A percentile compares a stretch with the other conserved stretches of the same genome.
phyloP scores from a whole-genome alignment of 2,888 invertebrate species.

The Rhyacophila evoluta region DNA sequence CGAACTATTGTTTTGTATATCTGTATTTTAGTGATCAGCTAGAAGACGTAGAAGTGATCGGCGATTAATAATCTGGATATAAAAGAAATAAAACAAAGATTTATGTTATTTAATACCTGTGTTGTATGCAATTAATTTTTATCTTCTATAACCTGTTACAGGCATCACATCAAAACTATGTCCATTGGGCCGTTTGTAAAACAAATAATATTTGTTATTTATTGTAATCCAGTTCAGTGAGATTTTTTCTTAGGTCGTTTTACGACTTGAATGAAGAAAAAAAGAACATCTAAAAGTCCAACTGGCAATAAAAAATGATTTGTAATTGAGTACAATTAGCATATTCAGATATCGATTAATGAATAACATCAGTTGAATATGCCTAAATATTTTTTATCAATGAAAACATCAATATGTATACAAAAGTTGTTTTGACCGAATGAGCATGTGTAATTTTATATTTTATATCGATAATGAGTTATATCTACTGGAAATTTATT shows the following conservation, averaged over 20 bases:
- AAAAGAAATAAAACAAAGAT: too few species aligned
- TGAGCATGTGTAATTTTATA: background rate
- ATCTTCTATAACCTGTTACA: background rate
- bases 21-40: too few species aligned
- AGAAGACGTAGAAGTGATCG: too few species aligned
- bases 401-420: slow-evolving; percentile 10
- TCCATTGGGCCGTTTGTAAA: background rate
- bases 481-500: too few species aligned
- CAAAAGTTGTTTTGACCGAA: background rate
- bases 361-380: background rate
- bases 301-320: background rate
- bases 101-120: background rate
- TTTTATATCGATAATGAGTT: too few species aligned
- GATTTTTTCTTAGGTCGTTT: background rate
- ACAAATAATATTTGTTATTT: background rate
- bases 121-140: background rate
- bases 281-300: background rate
- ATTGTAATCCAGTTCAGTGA: background rate
- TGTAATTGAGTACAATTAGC: slow-evolving; percentile 11
- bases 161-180: background rate
- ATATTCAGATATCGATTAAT: background rate
- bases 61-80: too few species aligned
- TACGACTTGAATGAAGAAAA: too few species aligned
- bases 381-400: background rate
- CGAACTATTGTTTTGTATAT: too few species aligned